A percentile compares a stretch with the other conserved stretches of the same genome.
phyloP scores from a whole-genome alignment of 2,113 vertebrate species.

The Bambusicola thoracicus region DNA sequence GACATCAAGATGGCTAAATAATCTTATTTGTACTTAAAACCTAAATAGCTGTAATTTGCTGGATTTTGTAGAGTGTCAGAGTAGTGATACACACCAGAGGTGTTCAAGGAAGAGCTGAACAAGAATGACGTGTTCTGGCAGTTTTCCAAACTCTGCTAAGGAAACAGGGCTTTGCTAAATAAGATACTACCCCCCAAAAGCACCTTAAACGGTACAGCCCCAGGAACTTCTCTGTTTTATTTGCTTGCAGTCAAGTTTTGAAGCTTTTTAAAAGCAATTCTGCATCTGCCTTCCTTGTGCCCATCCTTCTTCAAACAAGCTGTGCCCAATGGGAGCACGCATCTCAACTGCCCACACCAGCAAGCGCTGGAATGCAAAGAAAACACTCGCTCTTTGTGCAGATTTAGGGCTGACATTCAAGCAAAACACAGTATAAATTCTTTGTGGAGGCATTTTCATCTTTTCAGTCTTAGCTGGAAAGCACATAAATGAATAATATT shows the following conservation, averaged over 20 bases:
- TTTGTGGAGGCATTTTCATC: constrained; percentile 66
- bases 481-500: not conserved
- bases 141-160: not conserved
- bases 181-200: not conserved
- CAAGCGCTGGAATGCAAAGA: constrained; percentile 50
- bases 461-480: constrained; percentile 7
- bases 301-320: not conserved
- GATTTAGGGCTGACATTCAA: constrained; percentile 64
- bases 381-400: constrained; percentile 59
- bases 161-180: not conserved
- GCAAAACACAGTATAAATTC: constrained; percentile 54
- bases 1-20: not conserved
- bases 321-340: not conserved
- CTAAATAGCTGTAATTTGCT: not conserved
- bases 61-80: not conserved
- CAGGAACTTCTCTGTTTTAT: no score
- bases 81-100: not conserved
- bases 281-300: not conserved
- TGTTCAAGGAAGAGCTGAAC: not conserved
- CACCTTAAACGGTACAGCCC: no score
- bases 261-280: constrained; percentile 12
- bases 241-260: not conserved
- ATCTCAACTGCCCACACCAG: constrained; percentile 51
- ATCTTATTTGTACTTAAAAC: not conserved
- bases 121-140: not conserved